Evolutionary conservation across 2,888 invertebrate species (phyloP), one percentile per base, ranked within the genome.

Genomic region (Periphyllus acericola): DNA sequence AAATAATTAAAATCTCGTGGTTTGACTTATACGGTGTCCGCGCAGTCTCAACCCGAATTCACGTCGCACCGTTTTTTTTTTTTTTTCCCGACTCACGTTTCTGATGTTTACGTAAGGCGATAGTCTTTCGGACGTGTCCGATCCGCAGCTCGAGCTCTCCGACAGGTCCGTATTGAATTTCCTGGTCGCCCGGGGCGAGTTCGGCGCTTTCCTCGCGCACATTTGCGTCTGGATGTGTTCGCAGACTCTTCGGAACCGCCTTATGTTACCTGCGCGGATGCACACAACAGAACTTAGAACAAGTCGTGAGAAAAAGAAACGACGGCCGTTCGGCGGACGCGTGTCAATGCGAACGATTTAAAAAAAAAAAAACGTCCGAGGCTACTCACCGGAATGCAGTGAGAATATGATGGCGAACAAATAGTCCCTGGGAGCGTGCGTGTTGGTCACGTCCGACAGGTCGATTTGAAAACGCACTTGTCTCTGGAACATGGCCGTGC

Each of bases 381-480:
- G 68, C 60, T 74, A 90, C 92, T 92, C 92, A 97, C 98, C 98
- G 92, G 98, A 98, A 90, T 98, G 92, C 90, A 98, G 93, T 34
- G 98, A 98, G 91, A 99, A 99, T 6, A 98, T 98, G 90, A 99
- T 96, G 86, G 98, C 98, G 91, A 96, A 98, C 89, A 98, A 92
- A 90, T 94, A 94, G 90, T 95, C 96, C 90, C 94, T 95, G 29
- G 87, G 74, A 8, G 87, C 32, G 19, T 87, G 74, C 90, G 90
- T 93, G 91, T 96, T 96, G 72, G 96, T 95, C 91, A 96, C 96
- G 76, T 96, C 95, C 89, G 95, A 95, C 90, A 96, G 95, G 91
- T 96, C 96, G 90, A 96, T 96, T 94, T 99, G 98, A 93, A 99
- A 98, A 90, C 98, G 93, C 46, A 99, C 98, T 92, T 98, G 98